Evolutionary conservation across 2,113 vertebrate genomes (phyloP).

Genomic region (Miniopterus natalensis): DNA sequence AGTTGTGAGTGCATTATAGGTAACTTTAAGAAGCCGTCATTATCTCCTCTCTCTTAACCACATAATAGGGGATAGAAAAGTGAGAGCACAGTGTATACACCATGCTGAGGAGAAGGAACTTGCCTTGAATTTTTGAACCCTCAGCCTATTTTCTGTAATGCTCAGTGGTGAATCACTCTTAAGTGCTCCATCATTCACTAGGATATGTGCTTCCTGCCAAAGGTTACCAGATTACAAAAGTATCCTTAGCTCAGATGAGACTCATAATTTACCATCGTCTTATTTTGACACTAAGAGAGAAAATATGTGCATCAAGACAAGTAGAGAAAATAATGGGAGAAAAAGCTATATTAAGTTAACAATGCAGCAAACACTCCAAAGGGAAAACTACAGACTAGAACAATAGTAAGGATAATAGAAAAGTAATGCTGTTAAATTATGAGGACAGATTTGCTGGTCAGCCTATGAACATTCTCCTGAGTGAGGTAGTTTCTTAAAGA

Average conservation of each 20-base stretch:
- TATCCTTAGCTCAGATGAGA: constrained; percentile 80
- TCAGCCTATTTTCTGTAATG: constrained; percentile 88
- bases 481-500: constrained; percentile 56
- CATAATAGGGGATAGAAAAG: constrained; percentile 82
- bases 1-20: constrained; percentile 82
- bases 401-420: constrained; percentile 81
- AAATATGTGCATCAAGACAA: constrained; percentile 80
- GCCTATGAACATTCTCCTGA: constrained; percentile 70
- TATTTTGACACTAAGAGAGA: constrained; percentile 85
- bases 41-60: constrained; percentile 85
- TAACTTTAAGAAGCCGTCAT: constrained; percentile 81
- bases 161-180: constrained; percentile 83
- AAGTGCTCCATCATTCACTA: constrained; percentile 86
- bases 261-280: constrained; percentile 84
- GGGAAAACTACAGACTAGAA: constrained; percentile 80
- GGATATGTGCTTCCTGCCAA: constrained; percentile 84
- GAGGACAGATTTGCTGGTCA: constrained; percentile 70
- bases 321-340: constrained; percentile 71
- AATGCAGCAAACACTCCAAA: constrained; percentile 79
- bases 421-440: constrained; percentile 74
- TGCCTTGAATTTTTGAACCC: constrained; percentile 84
- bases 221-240: constrained; percentile 87
- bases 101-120: constrained; percentile 78
- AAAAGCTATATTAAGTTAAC: constrained; percentile 81
- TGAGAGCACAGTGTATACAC: constrained; percentile 73